Conservation (phyloP, 2,888 invertebrate genomes). For the Cordilura impudica region DNA sequence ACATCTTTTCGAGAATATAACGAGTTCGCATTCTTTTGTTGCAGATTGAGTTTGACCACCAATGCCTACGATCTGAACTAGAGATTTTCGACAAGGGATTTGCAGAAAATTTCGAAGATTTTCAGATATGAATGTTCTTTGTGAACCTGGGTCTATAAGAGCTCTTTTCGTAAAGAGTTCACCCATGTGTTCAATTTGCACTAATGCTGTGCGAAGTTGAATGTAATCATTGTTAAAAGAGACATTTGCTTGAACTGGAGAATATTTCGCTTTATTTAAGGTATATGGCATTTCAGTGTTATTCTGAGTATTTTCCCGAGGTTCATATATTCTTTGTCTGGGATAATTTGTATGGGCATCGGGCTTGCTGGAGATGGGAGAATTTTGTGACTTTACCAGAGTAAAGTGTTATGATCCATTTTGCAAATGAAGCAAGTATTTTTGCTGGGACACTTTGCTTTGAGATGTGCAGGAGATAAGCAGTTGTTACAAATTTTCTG, state of each 20-base stretch:
- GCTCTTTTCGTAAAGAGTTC: constrained; percentile 20
- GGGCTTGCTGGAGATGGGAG: too few species aligned
- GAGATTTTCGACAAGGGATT: neutral
- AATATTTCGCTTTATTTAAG: neutral
- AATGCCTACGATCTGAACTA: constrained; percentile 10
- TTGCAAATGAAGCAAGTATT: neutral
- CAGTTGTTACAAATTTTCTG: constrained; percentile 4
- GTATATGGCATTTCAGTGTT: neutral
- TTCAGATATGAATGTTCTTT: constrained; percentile 16
- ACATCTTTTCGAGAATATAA: neutral
- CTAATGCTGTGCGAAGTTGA: constrained; percentile 14
- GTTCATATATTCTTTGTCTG: too few species aligned
- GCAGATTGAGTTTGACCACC: constrained; percentile 9
- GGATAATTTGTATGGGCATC: too few species aligned
- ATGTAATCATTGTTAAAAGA: neutral
- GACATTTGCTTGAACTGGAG: neutral
- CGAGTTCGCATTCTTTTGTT: neutral
- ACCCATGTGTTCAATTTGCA: constrained; percentile 10
- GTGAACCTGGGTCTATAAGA: constrained; percentile 37
- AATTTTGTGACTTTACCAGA: too few species aligned
- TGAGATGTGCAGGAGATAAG: neutral
- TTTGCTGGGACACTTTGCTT: neutral
- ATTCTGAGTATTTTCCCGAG: too few species aligned
- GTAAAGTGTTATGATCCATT: neutral
- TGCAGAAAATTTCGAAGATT: neutral